Conservation (phyloP, 92 coral and sea anemone species). For the Micromussa lordhowensis region DNA sequence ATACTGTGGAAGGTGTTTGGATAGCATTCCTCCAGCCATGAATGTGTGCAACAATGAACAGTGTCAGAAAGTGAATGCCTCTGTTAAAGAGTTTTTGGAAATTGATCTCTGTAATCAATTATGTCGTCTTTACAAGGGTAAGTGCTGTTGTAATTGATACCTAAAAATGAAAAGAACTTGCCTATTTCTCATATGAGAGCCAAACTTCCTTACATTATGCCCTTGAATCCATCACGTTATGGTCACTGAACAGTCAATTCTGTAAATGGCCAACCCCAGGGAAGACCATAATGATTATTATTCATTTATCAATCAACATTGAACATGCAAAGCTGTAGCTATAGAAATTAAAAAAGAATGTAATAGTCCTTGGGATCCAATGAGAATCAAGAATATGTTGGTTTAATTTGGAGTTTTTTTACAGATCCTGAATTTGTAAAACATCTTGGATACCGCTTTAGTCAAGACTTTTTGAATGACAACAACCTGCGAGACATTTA, state of each 20-base stretch:
- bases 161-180: not conserved
- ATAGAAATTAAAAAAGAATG: not conserved
- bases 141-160: not conserved
- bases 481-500: too few species aligned
- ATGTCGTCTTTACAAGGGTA: slow-evolving; percentile 45
- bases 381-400: too few species aligned
- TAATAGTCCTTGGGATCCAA: not conserved
- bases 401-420: too few species aligned
- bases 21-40: too few species aligned
- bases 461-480: too few species aligned
- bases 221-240: slow-evolving; percentile 5
- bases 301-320: slow-evolving; percentile 12
- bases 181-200: slow-evolving; percentile 14
- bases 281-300: not conserved
- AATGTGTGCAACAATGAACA: too few species aligned
- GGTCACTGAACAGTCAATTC: not conserved
- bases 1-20: too few species aligned
- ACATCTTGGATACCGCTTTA: too few species aligned
- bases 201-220: slow-evolving; percentile 3
- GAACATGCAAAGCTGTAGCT: not conserved
- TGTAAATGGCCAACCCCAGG: slow-evolving; percentile 3
- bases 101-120: slow-evolving; percentile 37
- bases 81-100: slow-evolving; percentile 47
- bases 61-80: slow-evolving; percentile 31
- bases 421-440: too few species aligned